Base-by-base conservation (phyloP, 1,140 invertebrate species). In the Berghia stephanieae region DNA sequence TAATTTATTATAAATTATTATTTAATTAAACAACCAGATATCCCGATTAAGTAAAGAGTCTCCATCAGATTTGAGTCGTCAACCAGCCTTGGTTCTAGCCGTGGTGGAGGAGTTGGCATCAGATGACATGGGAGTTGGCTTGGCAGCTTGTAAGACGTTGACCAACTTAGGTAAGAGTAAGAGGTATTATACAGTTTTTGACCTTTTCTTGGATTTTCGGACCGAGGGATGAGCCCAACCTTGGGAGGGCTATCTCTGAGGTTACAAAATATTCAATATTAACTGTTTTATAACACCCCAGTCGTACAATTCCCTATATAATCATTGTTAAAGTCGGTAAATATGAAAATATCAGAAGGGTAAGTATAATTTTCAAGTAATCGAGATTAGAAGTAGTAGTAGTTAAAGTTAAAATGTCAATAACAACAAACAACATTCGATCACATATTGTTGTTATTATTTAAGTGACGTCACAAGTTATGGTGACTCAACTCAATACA, bases 51-150 rank as follows among this genome's bases (percentile, higher is more conserved):
- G 67, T 42, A 60, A 43, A 36, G 79, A 76, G 16, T 38, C 67
- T 36, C 57, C 76, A n/a, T 44, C 70, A 31, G 72, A 75, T n/a
- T 31, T 82, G 13, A 18, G 70, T 27, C 34, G 49, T 24, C 44
- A 69, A 31, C 40, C 55, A 43, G 81, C 80, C n/a, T 40, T 83
- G 13, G 46, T 83, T 10, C 24, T 77, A 5, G 90, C 88, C 34
- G 84, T 92, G 5, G 87, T 91, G 40, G 89, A 92, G 44, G 91
- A 91, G 85, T 88, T 94, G 1, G 88, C 86, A 5, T 91, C 93
- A 79, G 87, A 91, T 6, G 90, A 93, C 84, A 81, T 93, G 46
- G 87, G 86, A 10, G 91, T 94, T n/a, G 92, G 92, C 2, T 90
- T 91, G 71, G 89, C 89, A 80, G 92, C 93, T 2, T 89, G 92